Evolutionary conservation across 2,888 invertebrate genomes (phyloP).

Genomic region (Lacanobia oleracea): DNA sequence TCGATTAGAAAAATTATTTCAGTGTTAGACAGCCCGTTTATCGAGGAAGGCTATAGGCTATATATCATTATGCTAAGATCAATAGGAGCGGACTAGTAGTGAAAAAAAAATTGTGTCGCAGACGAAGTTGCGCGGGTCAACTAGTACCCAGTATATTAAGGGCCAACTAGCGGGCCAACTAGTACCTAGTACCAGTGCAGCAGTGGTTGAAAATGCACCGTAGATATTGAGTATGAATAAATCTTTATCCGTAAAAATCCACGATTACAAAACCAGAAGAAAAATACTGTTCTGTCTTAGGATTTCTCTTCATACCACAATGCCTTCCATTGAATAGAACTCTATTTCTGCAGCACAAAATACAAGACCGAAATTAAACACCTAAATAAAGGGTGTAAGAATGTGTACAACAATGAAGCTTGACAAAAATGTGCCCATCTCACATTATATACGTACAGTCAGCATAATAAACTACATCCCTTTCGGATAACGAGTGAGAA

Average conservation of each 20-base stretch:
- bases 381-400: slow-evolving; percentile 37
- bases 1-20: no score
- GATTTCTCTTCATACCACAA: neutral
- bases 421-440: slow-evolving; percentile 56
- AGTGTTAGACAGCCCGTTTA: no score
- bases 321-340: neutral
- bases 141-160: no score
- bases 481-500: slow-evolving; percentile 67
- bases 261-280: neutral
- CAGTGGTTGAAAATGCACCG: neutral
- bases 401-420: slow-evolving; percentile 41
- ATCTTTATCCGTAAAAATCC: neutral
- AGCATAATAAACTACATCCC: slow-evolving; percentile 65
- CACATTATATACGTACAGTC: slow-evolving; percentile 50
- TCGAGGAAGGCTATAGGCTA: no score
- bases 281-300: neutral
- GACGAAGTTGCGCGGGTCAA: no score
- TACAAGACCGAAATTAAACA: slow-evolving; percentile 42
- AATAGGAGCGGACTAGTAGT: no score
- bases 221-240: neutral
- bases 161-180: no score
- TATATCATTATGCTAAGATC: no score
- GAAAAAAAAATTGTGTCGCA: no score
- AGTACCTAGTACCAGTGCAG: no score
- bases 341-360: slow-evolving; percentile 6